Evolutionary conservation across 2,888 invertebrate species (phyloP).

Genomic region (Diloba caeruleocephala): DNA sequence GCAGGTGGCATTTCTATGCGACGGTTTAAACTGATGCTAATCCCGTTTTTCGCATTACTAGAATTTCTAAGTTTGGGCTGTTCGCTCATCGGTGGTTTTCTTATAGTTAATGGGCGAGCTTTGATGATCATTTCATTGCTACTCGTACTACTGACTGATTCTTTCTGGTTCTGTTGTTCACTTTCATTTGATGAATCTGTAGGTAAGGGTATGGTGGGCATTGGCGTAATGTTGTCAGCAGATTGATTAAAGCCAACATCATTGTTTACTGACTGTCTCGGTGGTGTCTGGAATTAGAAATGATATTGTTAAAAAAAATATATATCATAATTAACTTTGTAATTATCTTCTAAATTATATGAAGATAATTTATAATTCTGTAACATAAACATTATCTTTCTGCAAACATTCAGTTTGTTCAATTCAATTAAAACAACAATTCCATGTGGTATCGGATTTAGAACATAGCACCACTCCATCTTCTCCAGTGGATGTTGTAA

Average conservation of each 20-base stretch:
- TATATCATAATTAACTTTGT: too few species aligned
- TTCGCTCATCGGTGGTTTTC: slow-evolving; percentile 94
- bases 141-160: slow-evolving; percentile 77
- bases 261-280: slow-evolving; percentile 85
- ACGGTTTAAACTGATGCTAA: slow-evolving; percentile 92
- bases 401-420: neutral
- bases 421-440: too few species aligned
- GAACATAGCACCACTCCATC: too few species aligned
- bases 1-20: slow-evolving; percentile 95
- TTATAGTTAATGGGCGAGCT: slow-evolving; percentile 94
- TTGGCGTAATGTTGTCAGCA: slow-evolving; percentile 63
- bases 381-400: too few species aligned
- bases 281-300: slow-evolving; percentile 79
- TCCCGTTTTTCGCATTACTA: slow-evolving; percentile 87
- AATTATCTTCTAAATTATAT: too few species aligned
- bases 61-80: slow-evolving; percentile 93
- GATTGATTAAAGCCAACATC: slow-evolving; percentile 74
- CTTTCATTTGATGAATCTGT: slow-evolving; percentile 75
- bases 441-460: too few species aligned
- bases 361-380: too few species aligned
- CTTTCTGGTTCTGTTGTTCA: slow-evolving; percentile 77
- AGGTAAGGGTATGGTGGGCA: slow-evolving; percentile 75
- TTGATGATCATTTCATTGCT: slow-evolving; percentile 90
- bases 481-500: too few species aligned
- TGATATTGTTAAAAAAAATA: neutral